phyloP scores from a whole-genome alignment of 2,113 vertebrate species.

The Tenebrosternarchus preto region DNA sequence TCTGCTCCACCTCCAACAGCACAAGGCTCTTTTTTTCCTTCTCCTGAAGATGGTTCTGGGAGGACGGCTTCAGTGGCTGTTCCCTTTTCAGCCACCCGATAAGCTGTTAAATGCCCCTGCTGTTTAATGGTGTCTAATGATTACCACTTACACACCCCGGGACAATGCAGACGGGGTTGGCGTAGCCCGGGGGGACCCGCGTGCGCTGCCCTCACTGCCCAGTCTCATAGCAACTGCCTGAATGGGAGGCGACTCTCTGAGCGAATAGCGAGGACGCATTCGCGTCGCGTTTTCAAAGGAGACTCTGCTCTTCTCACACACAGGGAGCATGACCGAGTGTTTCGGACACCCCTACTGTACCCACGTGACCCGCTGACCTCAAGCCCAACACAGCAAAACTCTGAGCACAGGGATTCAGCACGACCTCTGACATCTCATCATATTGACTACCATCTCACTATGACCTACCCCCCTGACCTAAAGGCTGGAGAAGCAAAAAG shows the following conservation, averaged over 20 bases:
- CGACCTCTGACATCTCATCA: conserved; percentile 61
- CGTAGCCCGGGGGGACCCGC: conserved; percentile 66
- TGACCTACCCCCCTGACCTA: conserved; percentile 27
- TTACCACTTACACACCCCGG: conserved; percentile 78
- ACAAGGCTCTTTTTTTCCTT: conserved; percentile 69
- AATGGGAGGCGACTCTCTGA: conserved; percentile 57
- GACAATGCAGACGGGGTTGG: conserved; percentile 69
- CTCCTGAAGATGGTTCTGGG: conserved; percentile 46
- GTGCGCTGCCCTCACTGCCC: conserved; percentile 75
- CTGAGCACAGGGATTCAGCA: conserved; percentile 57
- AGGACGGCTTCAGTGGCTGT: conserved; percentile 41
- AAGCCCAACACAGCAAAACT: conserved; percentile 74
- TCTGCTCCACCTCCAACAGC: conserved; percentile 68
- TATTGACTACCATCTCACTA: conserved; percentile 20
- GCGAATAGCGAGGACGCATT: conserved; percentile 73
- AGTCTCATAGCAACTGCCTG: conserved; percentile 79
- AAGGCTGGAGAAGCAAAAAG: conserved; percentile 27
- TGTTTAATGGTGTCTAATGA: conserved; percentile 67
- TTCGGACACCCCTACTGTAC: conserved; percentile 68
- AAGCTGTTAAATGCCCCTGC: conserved; percentile 54
- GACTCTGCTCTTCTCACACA: conserved; percentile 57
- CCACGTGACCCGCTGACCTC: conserved; percentile 70
- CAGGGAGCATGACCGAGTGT: conserved; percentile 45
- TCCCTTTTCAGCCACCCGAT: conserved; percentile 53
- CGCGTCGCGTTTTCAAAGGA: conserved; percentile 71